phyloP scores from a whole-genome alignment of 1,140 invertebrate species.

The Batillaria attramentaria region DNA sequence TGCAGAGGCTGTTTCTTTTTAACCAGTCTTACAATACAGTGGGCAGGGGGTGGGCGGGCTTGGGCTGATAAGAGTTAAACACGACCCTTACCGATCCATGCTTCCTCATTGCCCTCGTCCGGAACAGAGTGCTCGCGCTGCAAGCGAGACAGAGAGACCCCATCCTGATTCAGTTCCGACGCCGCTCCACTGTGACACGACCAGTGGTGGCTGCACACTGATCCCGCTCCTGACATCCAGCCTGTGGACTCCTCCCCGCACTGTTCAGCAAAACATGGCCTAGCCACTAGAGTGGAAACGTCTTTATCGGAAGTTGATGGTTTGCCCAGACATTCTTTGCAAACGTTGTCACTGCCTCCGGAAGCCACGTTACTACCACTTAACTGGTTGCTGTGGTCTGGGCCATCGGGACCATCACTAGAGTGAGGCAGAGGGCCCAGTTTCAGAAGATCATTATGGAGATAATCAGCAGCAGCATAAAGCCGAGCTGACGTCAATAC shows the following conservation, averaged over 20 bases:
- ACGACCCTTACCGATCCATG: neutral
- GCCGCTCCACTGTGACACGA: neutral
- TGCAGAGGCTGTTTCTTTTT: neutral
- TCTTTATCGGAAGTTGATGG: neutral
- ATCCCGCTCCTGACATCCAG: neutral
- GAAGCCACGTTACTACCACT: neutral
- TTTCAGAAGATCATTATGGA: slow-evolving; percentile 49
- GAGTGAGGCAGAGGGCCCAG: slow-evolving; percentile 27
- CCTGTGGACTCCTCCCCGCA: neutral
- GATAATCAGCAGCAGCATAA: slow-evolving; percentile 54
- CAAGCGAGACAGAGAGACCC: neutral
- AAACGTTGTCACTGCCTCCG: neutral
- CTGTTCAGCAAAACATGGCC: neutral
- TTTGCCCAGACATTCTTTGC: neutral
- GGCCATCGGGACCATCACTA: neutral
- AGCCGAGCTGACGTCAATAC: slow-evolving; percentile 44
- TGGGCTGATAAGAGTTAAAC: no score
- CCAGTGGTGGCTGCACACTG: neutral
- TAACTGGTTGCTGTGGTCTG: neutral
- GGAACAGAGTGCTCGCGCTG: neutral
- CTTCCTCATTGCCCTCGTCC: slow-evolving; percentile 1
- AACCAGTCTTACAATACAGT: no score
- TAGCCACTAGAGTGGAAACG: neutral
- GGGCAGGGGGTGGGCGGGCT: no score
- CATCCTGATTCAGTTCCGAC: neutral